Evolutionary conservation across 1,140 invertebrate species (phyloP), one percentile per base, ranked within the genome.

Genomic region (Vollenhovia emeryi): DNA sequence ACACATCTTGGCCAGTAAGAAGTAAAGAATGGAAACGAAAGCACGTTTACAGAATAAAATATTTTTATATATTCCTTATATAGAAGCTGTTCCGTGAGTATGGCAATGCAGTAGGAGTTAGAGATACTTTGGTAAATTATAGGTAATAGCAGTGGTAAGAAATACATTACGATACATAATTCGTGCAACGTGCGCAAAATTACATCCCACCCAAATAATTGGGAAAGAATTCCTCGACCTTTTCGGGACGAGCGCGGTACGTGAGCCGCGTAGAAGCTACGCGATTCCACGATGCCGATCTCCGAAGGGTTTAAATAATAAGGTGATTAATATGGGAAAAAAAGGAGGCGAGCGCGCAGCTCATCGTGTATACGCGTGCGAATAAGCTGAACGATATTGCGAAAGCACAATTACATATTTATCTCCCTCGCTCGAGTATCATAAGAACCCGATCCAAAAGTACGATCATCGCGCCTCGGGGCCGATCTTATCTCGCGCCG

Each of bases 401-500:
- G n/a, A 71, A 24, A 57, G 21, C 78, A 43, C 78, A 73, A 82
- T 73, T 82, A 71, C 78, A 82, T 82, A 82, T 82, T 73, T 57
- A 82, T 82, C 78, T 59, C 50, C 27, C 40, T 82, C 66, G 24
- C 71, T 84, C 50, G 78, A 78, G 66, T 64, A 84, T 84, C 60
- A 57, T 84, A 60, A 55, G 45, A 75, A 45, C 59, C n/a, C 45
- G 73, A 84, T 66, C 48, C 73, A 78, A 85, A 78, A 71, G 40
- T 59, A 68, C 21, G 84, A 88, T 88, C 76, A 86, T 82, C 55
- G 79, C 48, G 88, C 87, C 85, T 57, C 73, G 59, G 85, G 87
- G 64, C 73, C 78, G 87, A 88, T 90, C 79, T 89, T 89, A 89
- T 89, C 88, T 86, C 68, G 64, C 68, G 33, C 57, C 84, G 59